Evolutionary conservation across 2,113 vertebrate species (phyloP).

Genomic region (Australoheros scitulus): DNA sequence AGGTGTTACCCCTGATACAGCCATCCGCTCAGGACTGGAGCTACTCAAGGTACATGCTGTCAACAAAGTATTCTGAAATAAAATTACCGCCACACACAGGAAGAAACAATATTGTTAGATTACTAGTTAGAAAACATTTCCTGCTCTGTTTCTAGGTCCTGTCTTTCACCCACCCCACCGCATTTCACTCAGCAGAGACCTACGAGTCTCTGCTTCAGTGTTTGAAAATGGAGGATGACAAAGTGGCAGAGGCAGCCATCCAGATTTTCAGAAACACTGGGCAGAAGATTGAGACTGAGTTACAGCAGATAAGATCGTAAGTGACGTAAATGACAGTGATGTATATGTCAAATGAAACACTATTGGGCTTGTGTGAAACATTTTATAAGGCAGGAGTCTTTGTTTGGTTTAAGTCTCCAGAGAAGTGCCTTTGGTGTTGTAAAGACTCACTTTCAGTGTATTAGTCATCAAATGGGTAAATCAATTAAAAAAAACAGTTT

Average conservation of each 20-base stretch:
- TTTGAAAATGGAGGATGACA: slow-evolving; percentile 99
- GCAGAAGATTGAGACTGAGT: slow-evolving; percentile 97
- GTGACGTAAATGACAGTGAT: background rate
- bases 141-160: slow-evolving; percentile 83
- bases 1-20: slow-evolving; percentile 96
- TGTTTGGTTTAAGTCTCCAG: background rate
- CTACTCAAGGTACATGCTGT: slow-evolving; percentile 87
- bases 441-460: background rate
- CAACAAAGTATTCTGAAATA: background rate
- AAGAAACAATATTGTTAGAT: background rate
- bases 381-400: background rate
- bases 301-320: slow-evolving; percentile 98
- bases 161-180: slow-evolving; percentile 98
- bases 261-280: slow-evolving; percentile 99
- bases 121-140: background rate
- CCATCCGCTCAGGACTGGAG: slow-evolving; percentile 96
- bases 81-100: background rate
- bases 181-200: slow-evolving; percentile 98
- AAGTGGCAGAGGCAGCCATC: slow-evolving; percentile 98
- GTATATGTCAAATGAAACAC: background rate
- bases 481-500: background rate
- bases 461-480: background rate
- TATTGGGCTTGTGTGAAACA: too few species aligned
- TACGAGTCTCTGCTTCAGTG: slow-evolving; percentile 99
- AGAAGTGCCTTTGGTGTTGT: background rate